Base-by-base conservation (phyloP, 2,888 invertebrate genomes). In the Caenorhabditis plicata region DNA sequence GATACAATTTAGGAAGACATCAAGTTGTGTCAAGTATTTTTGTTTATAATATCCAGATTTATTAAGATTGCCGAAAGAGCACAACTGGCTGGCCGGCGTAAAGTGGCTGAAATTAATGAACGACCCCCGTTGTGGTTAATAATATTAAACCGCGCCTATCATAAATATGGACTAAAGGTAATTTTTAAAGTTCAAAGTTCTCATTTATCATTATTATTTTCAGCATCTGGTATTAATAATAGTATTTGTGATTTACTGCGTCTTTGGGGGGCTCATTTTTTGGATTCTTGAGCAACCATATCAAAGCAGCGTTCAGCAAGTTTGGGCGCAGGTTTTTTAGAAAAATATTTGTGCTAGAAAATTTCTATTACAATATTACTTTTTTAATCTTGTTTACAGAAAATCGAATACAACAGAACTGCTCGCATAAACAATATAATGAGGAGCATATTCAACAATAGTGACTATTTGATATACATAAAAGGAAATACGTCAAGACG, bases 41-140 rank as follows among this genome's bases (percentile, higher is more conserved):
- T n/a, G n/a, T n/a, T n/a, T n/a, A n/a, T n/a, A n/a, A n/a, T n/a
- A n/a, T n/a, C n/a, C n/a, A n/a, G n/a, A n/a, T n/a, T n/a, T 4
- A 41, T 68, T 43, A 49, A 73, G 72, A 70, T 73, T 31, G 72
- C 72, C 8, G 70, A 56, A 4, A 47, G 69, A n/a, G 72, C 72
- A n/a, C 68, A 66, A 43, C 39, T 51, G n/a, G 70, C 70, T 2
- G 71, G 73, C 20, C 57, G 49, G 25, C 53, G 70, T 32, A 61
- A 61, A 47, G 68, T 73, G 9, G 70, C 61, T 23, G 47, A 56
- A 15, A 47, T 71, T 0, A 70, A 69, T 39, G 55, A 71, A 48
- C 60, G 70, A 44, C 73, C 71, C 4, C 73, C 73, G 0, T 50
- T 73, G 1, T 73, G 71, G 64, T 54, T 71, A 35, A 46, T 65